Conservation (phyloP, 2,113 vertebrate species). For the Chionis minor region DNA sequence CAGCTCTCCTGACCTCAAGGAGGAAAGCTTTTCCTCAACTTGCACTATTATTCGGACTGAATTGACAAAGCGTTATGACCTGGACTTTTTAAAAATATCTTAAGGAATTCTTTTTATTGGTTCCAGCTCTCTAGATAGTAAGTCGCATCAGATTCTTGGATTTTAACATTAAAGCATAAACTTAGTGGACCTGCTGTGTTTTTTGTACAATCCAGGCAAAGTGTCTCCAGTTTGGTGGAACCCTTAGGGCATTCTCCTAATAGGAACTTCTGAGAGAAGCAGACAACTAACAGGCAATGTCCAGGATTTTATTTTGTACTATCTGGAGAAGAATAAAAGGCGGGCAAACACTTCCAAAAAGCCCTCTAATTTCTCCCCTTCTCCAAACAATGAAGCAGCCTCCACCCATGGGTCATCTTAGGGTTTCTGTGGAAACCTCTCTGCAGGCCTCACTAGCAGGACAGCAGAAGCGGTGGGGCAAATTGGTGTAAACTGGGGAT, state of each 20-base stretch:
- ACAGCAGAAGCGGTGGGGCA: background rate
- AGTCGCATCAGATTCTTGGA: background rate
- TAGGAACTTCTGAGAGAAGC: background rate
- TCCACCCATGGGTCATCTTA: background rate
- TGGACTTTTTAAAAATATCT: background rate
- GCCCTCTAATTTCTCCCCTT: background rate
- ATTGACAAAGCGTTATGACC: too few species aligned
- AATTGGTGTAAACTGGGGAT: accelerated
- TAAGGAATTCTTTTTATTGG: background rate
- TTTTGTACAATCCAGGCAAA: background rate
- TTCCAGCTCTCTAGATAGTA: background rate
- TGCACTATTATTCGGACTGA: background rate
- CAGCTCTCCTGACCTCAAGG: background rate
- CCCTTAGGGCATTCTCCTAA: background rate
- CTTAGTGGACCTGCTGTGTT: background rate
- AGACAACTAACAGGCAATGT: too few species aligned
- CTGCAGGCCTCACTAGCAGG: background rate
- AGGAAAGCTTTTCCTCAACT: background rate
- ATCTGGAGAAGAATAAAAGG: background rate
- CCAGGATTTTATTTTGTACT: background rate
- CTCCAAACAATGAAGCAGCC: too few species aligned
- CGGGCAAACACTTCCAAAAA: accelerated
- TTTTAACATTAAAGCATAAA: background rate
- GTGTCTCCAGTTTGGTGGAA: background rate
- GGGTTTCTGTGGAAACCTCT: background rate